Evolutionary conservation across 2,113 vertebrate genomes (phyloP), one percentile per base, ranked within the genome.

Genomic region (Aphyosemion australe): DNA sequence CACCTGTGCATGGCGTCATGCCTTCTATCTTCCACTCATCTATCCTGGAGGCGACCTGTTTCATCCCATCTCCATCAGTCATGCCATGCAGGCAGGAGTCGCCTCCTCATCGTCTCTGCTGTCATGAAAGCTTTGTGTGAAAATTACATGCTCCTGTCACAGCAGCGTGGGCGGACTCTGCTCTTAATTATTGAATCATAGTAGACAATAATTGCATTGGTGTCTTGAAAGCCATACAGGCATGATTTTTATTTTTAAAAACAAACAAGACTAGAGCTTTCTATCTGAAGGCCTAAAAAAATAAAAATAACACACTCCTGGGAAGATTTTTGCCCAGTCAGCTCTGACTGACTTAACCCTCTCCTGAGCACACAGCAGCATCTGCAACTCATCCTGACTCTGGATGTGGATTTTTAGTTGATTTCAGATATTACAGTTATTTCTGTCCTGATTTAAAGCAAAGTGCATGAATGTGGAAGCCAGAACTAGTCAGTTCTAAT

Each of bases 271-370:
- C 78, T 80, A 72, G 15, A 57, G 51, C 78, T 34, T 65, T 42
- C 61, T 75, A 84, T 78, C 67, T 70, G 12, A 72, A 19, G 66
- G 46, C 19, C 26, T 26, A 26, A 26, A 57, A 73, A 78, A 61
- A 68, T 74, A 53, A 41, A 65, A 45, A 26, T 26, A 63, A 61
- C 19, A 32, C 39, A 50, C 55, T 60, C 16, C 5, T 53, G 55
- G n/a, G n/a, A 63, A 69, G 65, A 85, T 76, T 49, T 60, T 37
- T 47, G 42, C 65, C 69, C 31, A 66, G 54, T 76, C 72, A 76
- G 62, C 60, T 61, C 45, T 48, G 49, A 45, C 32, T 80, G 52
- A 55, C 47, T 80, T 74, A 67, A 82, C 69, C 65, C 43, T 31
- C 14, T 72, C 83, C 21, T 41, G 60, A 60, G 34, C 74, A 20